These are phyloP conservation scores for Graphium colonna DNA, from an alignment of 2,888 invertebrate genomes.

Conservation along the genomic window DNA sequence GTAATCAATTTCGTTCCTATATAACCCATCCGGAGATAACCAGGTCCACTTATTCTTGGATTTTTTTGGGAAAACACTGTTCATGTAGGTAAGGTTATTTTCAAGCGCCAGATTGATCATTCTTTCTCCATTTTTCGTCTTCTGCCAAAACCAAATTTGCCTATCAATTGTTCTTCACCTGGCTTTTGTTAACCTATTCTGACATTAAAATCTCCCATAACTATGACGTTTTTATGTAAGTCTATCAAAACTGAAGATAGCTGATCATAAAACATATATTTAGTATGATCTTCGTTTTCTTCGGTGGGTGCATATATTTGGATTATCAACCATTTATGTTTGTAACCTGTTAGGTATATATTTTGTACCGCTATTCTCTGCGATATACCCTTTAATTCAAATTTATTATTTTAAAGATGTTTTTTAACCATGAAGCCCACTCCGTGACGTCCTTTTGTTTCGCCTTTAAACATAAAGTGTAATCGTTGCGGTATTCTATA, in stretches of 20 bases:
- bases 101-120: too few species aligned
- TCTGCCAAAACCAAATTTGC: constrained; percentile 22
- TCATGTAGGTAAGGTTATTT: too few species aligned
- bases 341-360: not conserved
- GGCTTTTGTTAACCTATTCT: constrained; percentile 12
- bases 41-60: constrained; percentile 27
- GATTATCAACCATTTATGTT: too few species aligned
- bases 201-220: not conserved
- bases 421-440: constrained; percentile 32
- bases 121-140: too few species aligned
- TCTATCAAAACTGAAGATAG: not conserved
- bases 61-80: too few species aligned
- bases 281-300: not conserved
- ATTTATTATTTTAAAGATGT: constrained; percentile 26
- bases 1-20: too few species aligned
- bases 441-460: constrained; percentile 28
- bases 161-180: constrained; percentile 26
- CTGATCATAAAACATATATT: not conserved
- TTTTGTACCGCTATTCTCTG: constrained; percentile 30
- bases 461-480: constrained; percentile 24
- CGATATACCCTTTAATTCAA: constrained; percentile 26
- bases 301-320: too few species aligned
- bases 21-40: too few species aligned
- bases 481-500: constrained; percentile 21
- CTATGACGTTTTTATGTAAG: constrained; percentile 18